Percentiles rank a stretch among this genome's conserved stretches.
phyloP scores from a whole-genome alignment of 2,113 vertebrate species.

The Antigone vipio region DNA sequence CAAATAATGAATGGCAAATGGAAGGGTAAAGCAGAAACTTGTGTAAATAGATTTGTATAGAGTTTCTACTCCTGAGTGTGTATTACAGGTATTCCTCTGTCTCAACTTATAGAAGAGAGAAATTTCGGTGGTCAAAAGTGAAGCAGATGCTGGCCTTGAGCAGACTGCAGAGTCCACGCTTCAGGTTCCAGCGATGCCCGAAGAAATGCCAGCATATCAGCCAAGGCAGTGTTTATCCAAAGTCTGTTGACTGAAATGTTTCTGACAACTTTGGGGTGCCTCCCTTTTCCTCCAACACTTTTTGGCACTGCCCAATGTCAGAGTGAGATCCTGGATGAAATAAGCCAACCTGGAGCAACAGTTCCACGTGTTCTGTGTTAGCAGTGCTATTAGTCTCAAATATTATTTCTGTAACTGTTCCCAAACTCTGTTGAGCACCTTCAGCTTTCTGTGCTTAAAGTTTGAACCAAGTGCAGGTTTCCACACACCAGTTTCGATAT shows the following conservation, averaged over 20 bases:
- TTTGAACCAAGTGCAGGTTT: background rate
- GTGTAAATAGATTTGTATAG: background rate
- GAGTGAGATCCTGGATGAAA: background rate
- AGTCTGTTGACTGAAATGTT: background rate
- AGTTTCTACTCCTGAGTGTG: background rate
- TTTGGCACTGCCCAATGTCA: background rate
- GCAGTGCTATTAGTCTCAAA: background rate
- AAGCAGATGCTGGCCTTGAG: background rate
- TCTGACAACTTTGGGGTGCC: background rate
- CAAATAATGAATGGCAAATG: background rate
- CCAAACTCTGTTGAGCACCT: background rate
- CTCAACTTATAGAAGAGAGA: background rate
- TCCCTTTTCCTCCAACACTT: background rate
- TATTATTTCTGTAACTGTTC: background rate
- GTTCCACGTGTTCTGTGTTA: fast-evolving
- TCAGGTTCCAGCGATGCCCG: background rate
- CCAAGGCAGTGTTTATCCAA: background rate
- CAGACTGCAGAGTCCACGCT: background rate
- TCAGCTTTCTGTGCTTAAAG: background rate
- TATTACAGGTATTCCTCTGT: background rate
- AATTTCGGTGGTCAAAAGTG: background rate
- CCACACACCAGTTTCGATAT: background rate
- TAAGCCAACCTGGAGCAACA: background rate
- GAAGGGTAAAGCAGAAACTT: background rate
- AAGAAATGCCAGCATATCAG: background rate